Percentiles rank a stretch among this genome's conserved stretches.
Conservation (phyloP, 2,888 invertebrate species). For the Machimus atricapillus region DNA sequence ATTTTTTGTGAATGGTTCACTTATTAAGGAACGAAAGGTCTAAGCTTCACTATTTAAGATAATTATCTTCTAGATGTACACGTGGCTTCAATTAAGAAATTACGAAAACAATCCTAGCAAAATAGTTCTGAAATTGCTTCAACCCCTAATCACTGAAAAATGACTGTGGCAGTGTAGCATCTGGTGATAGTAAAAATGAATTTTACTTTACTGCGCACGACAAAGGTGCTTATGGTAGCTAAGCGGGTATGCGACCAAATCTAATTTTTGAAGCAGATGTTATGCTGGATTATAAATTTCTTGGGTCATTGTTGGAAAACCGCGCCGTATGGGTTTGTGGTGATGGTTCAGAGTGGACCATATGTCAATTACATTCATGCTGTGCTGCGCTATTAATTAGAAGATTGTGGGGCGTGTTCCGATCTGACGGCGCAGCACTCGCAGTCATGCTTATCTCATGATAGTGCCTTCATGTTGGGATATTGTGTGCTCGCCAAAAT, state of each 20-base stretch:
- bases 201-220: background rate
- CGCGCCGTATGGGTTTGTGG: background rate
- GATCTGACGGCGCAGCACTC: background rate
- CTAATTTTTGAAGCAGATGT: background rate
- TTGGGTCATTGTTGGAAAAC: background rate
- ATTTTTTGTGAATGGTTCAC: background rate
- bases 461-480: background rate
- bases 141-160: background rate
- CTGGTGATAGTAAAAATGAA: background rate
- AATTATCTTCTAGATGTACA: background rate
- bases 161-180: background rate
- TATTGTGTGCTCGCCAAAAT: background rate
- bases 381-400: background rate
- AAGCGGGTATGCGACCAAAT: background rate
- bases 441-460: background rate
- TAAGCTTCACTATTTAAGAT: background rate
- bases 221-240: background rate
- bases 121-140: background rate
- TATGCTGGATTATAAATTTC: background rate
- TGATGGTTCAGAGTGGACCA: background rate
- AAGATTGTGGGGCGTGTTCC: background rate
- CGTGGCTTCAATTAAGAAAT: background rate
- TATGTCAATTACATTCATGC: background rate
- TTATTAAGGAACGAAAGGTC: background rate
- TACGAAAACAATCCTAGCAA: background rate